phyloP scores from a whole-genome alignment of 2,888 invertebrate genomes.

The Cosmia trapezina region DNA sequence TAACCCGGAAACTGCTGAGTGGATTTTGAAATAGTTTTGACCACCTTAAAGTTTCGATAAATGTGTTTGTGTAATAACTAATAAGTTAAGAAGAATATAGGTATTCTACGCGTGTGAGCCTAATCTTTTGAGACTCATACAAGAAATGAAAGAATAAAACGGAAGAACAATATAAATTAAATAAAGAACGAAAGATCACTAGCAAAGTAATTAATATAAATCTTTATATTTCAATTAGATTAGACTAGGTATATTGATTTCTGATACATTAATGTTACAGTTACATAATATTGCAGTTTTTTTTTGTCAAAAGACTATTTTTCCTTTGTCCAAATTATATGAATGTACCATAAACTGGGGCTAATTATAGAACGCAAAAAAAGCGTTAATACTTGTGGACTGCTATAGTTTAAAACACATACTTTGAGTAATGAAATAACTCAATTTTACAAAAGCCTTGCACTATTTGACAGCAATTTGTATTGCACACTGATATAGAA shows the following conservation, averaged over 20 bases:
- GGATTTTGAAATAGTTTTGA: constrained; percentile 14
- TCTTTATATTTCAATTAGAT: not conserved
- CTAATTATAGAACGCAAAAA: not conserved
- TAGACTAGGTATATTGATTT: not conserved
- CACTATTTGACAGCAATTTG: constrained; percentile 69
- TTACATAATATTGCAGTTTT: not conserved
- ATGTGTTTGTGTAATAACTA: constrained; percentile 43
- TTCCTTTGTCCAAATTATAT: constrained; percentile 24
- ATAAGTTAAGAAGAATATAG: not conserved
- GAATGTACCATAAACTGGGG: not conserved
- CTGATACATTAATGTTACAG: not conserved
- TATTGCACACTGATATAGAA: constrained; percentile 62
- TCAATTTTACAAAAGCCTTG: constrained; percentile 51
- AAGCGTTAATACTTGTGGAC: not conserved
- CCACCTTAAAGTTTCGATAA: constrained; percentile 2
- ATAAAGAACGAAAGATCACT: not conserved
- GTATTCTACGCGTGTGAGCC: constrained; percentile 3
- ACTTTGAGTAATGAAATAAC: constrained; percentile 17
- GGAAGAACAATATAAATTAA: not conserved
- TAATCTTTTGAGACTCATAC: constrained; percentile 32
- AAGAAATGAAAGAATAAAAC: not conserved
- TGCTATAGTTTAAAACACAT: constrained; percentile 11
- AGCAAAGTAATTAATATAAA: not conserved
- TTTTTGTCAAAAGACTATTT: not conserved
- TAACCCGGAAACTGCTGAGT: constrained; percentile 15